Evolutionary conservation across 2,797 vertebrate species (phyloP), one percentile per base, ranked within the genome.

Genomic region (Lacerta viridis): DNA sequence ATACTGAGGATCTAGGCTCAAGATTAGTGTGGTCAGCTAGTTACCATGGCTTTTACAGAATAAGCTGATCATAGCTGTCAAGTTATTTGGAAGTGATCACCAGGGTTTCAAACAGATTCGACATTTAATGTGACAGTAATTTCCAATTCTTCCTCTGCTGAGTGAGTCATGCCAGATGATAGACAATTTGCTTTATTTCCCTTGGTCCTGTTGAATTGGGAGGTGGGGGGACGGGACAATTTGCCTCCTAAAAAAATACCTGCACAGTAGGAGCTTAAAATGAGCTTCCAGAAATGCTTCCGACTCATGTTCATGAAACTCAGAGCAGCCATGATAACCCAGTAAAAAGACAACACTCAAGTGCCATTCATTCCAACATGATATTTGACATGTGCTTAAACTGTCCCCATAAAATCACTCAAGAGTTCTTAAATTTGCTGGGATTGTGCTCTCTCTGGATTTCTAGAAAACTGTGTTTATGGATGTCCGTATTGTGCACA

Each of bases 31-130:
- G 76, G 77, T 80, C 82, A 84, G 76, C 68, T 29, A 41, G 64
- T 39, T 80, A 80, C 10, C 10, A 76, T 36, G 8, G 6, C 13
- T 85, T 80, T 80, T 74, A 50, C 11, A 72, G 68, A 89, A 64
- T 46, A 89, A 80, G 39, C 83, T 80, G 92, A 90, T 92, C 93
- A 88, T 61, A 86, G 33, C 55, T 94, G 90, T 74, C 89, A 94
- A 89, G 91, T 96, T 84, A 50, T 72, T 74, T 80, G 29, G 76
- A 85, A 80, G 76, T 50, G 76, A 85, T 88, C 76, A 29, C 76
- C 68, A 74, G 55, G 29, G 23, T 85, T 89, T 72, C 66, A 84
- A 83, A 20, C 9, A 80, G 29, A 72, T 59, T 74, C 85, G 88
- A 85, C 55, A 75, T 80, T 59, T 36, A 85, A 89, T 74, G 68